Conservation (phyloP, 1,140 invertebrate genomes). For the Anoplophora glabripennis region DNA sequence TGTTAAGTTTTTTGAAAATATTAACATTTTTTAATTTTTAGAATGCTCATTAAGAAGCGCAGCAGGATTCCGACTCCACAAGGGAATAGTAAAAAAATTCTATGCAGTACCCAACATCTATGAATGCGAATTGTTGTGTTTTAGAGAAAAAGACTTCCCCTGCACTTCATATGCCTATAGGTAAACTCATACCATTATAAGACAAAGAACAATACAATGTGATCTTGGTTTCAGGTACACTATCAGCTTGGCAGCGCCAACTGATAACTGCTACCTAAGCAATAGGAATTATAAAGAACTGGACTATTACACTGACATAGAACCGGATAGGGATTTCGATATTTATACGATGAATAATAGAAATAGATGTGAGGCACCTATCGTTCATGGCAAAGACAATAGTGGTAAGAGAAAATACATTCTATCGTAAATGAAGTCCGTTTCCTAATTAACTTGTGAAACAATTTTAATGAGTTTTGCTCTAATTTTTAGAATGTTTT, state of each 20-base stretch:
- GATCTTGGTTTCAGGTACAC: conserved; percentile 47
- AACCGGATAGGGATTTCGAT: conserved; percentile 74
- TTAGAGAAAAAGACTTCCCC: conserved; percentile 64
- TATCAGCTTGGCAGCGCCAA: conserved; percentile 45
- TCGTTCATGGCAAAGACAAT: conserved; percentile 29
- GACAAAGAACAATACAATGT: not conserved
- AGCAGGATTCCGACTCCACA: conserved; percentile 68
- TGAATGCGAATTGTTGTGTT: conserved; percentile 71
- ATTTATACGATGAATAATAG: conserved; percentile 67
- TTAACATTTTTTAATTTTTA: conserved; percentile 41
- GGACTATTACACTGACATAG: conserved; percentile 69
- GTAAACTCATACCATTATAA: conserved; percentile 46
- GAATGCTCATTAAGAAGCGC: conserved; percentile 72
- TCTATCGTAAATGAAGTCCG: not conserved
- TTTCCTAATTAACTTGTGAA: too few relatives aligned
- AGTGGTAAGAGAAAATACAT: conserved; percentile 42
- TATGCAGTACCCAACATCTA: conserved; percentile 63
- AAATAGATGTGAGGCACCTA: conserved; percentile 35
- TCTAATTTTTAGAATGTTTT: conserved; percentile 67
- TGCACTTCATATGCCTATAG: conserved; percentile 75
- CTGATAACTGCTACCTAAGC: conserved; percentile 75
- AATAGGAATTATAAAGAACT: conserved; percentile 62
- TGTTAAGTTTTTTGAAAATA: too few relatives aligned
- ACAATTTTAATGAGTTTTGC: too few relatives aligned
- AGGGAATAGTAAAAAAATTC: conserved; percentile 62